A percentile compares a stretch with the other conserved stretches of the same genome.
These are phyloP conservation scores for Hemaris fuciformis DNA, from an alignment of 2,888 invertebrate species.

Conservation along the genomic window DNA sequence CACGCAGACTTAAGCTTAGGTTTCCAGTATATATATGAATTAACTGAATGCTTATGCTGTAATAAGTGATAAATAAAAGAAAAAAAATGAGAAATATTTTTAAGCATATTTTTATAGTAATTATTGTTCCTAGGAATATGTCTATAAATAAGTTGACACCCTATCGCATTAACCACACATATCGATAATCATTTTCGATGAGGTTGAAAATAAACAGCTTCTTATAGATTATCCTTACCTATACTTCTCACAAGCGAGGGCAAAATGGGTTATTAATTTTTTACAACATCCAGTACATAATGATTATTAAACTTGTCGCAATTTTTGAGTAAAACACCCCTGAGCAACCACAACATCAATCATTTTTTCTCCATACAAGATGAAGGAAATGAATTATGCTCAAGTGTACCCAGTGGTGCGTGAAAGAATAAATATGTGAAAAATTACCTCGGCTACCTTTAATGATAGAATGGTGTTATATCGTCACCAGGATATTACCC, in stretches of 20 bases:
- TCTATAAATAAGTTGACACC: not conserved
- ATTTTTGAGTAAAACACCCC: conserved; percentile 53
- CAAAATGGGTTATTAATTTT: conserved; percentile 47
- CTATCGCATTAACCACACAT: not conserved
- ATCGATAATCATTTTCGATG: not conserved
- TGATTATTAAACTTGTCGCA: conserved; percentile 52
- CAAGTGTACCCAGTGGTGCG: conserved; percentile 57
- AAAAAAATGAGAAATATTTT: too few relatives aligned
- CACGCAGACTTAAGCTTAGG: too few relatives aligned
- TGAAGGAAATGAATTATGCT: conserved; percentile 64
- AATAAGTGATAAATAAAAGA: too few relatives aligned
- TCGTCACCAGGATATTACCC: not conserved
- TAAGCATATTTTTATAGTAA: too few relatives aligned
- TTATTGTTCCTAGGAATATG: not conserved
- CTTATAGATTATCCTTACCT: not conserved
- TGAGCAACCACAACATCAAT: conserved; percentile 62
- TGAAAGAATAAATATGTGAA: conserved; percentile 74
- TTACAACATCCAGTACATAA: conserved; percentile 41
- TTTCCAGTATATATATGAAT: too few relatives aligned
- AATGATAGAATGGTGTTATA: conserved; percentile 57
- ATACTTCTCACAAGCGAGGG: conserved; percentile 33
- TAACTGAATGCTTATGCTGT: too few relatives aligned
- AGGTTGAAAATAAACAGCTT: not conserved
- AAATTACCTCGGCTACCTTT: conserved; percentile 68
- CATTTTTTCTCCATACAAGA: conserved; percentile 59